A percentile compares a stretch with the other conserved stretches of the same genome.
These are phyloP conservation scores for Actenoides hombroni DNA, from an alignment of 2,113 vertebrate genomes.

Conservation along the genomic window DNA sequence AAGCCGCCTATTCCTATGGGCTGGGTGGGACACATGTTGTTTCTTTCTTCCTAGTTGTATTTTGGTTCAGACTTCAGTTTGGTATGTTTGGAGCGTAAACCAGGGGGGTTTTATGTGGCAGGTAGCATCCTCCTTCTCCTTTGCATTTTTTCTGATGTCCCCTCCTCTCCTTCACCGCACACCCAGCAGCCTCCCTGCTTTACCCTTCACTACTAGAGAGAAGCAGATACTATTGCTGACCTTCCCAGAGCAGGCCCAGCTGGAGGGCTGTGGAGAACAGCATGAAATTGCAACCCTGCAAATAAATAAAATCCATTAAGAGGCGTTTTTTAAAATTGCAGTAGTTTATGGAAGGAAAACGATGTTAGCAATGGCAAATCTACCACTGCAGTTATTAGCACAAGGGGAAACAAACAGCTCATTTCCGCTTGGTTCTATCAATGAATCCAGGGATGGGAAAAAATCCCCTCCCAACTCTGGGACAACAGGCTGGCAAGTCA, in stretches of 20 bases:
- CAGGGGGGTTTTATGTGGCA: neutral
- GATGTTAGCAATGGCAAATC: neutral
- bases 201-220: neutral
- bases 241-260: neutral
- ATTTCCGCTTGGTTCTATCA: neutral
- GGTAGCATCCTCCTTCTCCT: neutral
- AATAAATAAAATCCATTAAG: neutral
- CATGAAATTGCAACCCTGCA: neutral
- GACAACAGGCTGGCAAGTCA: neutral
- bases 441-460: neutral
- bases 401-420: neutral
- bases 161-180: neutral
- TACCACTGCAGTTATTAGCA: neutral
- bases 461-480: neutral
- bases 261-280: neutral
- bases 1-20: neutral
- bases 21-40: neutral
- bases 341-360: neutral
- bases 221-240: neutral
- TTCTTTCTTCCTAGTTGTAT: neutral
- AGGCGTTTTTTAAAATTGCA: neutral
- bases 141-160: fast-evolving
- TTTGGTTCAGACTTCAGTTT: neutral
- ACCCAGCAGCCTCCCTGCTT: neutral
- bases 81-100: neutral